Evolutionary conservation across 2,888 invertebrate genomes (phyloP), one percentile per base, ranked within the genome.

Genomic region (Himalopsyche tibetana): DNA sequence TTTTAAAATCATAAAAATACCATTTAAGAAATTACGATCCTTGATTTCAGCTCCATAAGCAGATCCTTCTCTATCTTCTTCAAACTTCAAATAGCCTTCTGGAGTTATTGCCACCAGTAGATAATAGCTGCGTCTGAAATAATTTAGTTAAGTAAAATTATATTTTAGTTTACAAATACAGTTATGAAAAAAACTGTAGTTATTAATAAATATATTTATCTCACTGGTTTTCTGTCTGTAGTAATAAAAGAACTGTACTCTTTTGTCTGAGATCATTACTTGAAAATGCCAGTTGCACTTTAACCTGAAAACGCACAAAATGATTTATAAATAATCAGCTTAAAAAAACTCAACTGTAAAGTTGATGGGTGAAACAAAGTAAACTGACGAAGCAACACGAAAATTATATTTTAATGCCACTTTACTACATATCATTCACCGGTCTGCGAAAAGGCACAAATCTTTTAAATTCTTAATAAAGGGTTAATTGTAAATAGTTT

Each of bases 281-380:
- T 0, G 98, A 98, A 91, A 98, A 98, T 0, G 98, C 98, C 87
- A 98, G 91, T 91, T 97, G 96, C 42, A 97, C 94, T 91, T 97
- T 97, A 0, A 98, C 96, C 92, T 96, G 94, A 87, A 90, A 81
- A 89, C 0, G 28, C 28, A 83, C 12, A 42, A 83, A 15, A 63
- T 55, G 15, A 38, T 63, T 36, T n/a, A 28, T 42, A 82, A 51
- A 6, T 8, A 51, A 15, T 15, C 3, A 15, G 3, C 3, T 15
- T 6, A 11, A 51, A 15, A 15, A 5, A 51, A 15, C 4, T 4
- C 15, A 45, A 11, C 11, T 8, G 8, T 42, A 42, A 42, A 5
- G 8, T 42, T 42, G 8, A 42, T 42, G 42, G 8, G 42, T 6
- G 42, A 8, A 55, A 17, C 38, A n/a, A 28, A 1, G 28, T 28